These are phyloP conservation scores for Tyto alba DNA, from an alignment of 2,113 vertebrate genomes.

Conservation along the genomic window DNA sequence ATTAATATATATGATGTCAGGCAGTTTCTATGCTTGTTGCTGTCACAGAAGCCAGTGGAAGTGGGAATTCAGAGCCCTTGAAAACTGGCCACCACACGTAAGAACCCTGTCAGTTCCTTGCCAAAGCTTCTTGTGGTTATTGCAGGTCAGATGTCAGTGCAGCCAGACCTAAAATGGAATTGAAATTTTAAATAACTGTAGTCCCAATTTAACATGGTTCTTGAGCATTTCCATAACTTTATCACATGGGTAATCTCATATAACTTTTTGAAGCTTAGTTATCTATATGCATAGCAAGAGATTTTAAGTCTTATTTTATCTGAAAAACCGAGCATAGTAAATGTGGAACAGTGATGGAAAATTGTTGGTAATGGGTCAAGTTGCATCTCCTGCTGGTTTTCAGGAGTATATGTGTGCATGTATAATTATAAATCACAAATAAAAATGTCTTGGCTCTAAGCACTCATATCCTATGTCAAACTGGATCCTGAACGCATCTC, in stretches of 20 bases:
- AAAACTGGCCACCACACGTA: neutral
- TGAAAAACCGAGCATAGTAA: neutral
- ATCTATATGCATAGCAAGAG: neutral
- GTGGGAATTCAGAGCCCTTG: neutral
- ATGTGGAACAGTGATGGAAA: neutral
- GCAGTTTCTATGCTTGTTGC: neutral
- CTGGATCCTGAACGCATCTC: slow-evolving; percentile 28
- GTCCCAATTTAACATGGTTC: neutral
- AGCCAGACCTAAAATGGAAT: slow-evolving; percentile 32
- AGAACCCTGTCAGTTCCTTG: neutral
- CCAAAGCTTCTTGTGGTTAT: neutral
- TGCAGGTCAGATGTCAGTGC: neutral
- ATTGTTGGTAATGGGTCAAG: neutral
- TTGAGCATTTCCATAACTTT: neutral
- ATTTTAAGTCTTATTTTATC: neutral
- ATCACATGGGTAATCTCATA: neutral
- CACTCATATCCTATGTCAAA: slow-evolving; percentile 18
- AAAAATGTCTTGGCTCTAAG: slow-evolving; percentile 30
- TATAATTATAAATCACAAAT: slow-evolving; percentile 44
- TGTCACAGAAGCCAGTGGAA: neutral
- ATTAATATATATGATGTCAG: slow-evolving; percentile 4
- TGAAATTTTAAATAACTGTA: neutral
- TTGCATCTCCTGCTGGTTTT: slow-evolving; percentile 11
- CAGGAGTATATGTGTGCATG: neutral
- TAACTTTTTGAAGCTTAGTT: neutral